Base-by-base conservation (phyloP, 1,140 invertebrate species). In the Muscidifurax raptorellus region DNA sequence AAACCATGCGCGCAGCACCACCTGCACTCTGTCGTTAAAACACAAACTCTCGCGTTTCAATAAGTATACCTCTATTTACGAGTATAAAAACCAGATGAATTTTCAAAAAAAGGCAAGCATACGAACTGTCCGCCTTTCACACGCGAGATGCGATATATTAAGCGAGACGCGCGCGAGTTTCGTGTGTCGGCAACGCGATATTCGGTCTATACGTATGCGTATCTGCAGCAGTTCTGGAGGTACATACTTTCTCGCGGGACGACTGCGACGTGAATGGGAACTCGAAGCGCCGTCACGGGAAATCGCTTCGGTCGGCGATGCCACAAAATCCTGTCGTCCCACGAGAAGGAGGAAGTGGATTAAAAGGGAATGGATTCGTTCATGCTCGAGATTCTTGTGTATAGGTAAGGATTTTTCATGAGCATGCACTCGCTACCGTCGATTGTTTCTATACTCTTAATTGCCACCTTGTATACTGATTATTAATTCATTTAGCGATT, bases 311-410 rank as follows among this genome's bases (percentile, higher is more conserved):
- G 32, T 9, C 6, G 32, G 52, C 52, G 30, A 74, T 22, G 32
- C 74, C 71, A 74, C 30, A 32, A 74, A 28, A n/a, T 30, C 2
- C 71, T 18, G 71, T 30, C 22, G 28, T 30, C 12, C 40, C 36
- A 76, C 74, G 74, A 25, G 7, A 77, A 76, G 40, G 30, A 77
- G 75, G 75, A 77, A 77, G 75, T 59, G 44, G 47, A 77, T 77
- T 32, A 52, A 28, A 64, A 59, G 28, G 52, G 32, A 74, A 36
- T 30, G 32, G 66, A 27, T 27, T 74, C 32, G n/a, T n/a, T 27
- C 71, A 32, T 40, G 71, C 15, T 59, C 22, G 18, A 59, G 22
- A 59, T 22, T n/a, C 52, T 59, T 22, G 52, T 59, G 18, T 36
- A 36, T 72, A 22, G 9, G 12, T 74, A 74, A 27, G 15, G 32